Evolutionary conservation across 2,113 vertebrate species (phyloP), one percentile per base, ranked within the genome.

Genomic region (Bubalus kerabau): DNA sequence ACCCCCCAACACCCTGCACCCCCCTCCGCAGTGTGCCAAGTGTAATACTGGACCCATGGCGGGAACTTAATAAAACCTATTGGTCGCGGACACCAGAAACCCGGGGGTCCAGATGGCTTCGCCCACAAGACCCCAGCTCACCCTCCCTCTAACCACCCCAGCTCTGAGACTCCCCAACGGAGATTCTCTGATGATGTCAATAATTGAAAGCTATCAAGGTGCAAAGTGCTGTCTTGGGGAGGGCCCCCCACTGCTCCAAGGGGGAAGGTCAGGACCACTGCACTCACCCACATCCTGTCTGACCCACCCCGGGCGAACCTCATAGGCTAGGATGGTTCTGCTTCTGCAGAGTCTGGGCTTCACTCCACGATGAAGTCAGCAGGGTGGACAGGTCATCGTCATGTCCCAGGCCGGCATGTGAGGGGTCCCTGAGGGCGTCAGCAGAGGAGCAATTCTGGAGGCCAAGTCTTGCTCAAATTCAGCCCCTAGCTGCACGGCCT

Each of bases 251-350:
- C 13, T 2, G n/a, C 24, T 57, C 40, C 0, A 0, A 40, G 59
- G 28, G 64, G n/a, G 7, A 5, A 5, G 23, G 23, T 52, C 36
- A 4, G 13, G 6, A 10, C 28, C 4, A 43, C 71, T 6, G 23
- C 40, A 46, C 9, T 19, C 17, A 36, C 24, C 8, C 26, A 0
- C 4, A 0, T 1, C 19, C 43, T 7, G 9, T 5, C 8, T 11
- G 13, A 3, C 16, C 9, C 48, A 1, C n/a, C 7, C 28, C 0
- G 3, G 10, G 54, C 59, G 1, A n/a, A 15, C 15, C 23, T 43
- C 15, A 0, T 0, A 0, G 3, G 23, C 26, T 3, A 1, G 26
- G 19, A 17, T 0, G 0, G 4, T 6, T 12, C 3, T 5, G 1
- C 40, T 19, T 21, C 83, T 24, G 36, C 71, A 5, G 28, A 8